Evolutionary conservation across 1,140 invertebrate species (phyloP).

Genomic region (Drosophila nannoptera): DNA sequence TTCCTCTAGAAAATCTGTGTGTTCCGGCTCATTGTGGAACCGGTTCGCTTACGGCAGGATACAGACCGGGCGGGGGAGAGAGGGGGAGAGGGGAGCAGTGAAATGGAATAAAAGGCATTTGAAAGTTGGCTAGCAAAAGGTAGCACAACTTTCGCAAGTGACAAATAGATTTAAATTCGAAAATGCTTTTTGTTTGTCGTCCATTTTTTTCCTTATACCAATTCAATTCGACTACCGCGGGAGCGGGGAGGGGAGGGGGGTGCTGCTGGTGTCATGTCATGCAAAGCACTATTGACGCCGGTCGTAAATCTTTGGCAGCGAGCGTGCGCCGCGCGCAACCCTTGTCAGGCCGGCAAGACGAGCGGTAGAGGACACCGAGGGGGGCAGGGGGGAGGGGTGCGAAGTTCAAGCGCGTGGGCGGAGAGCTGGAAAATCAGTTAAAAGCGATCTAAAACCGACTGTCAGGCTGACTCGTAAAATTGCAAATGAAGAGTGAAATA

Average conservation of each 20-base stretch:
- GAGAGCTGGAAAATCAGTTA: conserved; percentile 61
- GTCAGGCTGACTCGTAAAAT: conserved; percentile 41
- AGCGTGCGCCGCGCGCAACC: conserved; percentile 49
- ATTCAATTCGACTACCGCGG: conserved; percentile 12
- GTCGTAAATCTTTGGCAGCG: conserved; percentile 72
- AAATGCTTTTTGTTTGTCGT: conserved; percentile 64
- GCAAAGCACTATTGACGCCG: conserved; percentile 76
- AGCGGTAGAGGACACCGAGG: not conserved
- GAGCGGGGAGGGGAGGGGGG: not conserved
- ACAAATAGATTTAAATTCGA: conserved; percentile 78
- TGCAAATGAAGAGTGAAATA: conserved; percentile 11
- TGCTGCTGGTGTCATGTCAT: conserved; percentile 46
- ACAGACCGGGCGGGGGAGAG: too few relatives aligned
- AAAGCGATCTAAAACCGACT: conserved; percentile 52
- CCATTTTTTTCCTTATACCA: conserved; percentile 20
- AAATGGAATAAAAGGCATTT: conserved; percentile 2
- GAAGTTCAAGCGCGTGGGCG: conserved; percentile 20
- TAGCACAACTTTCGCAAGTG: conserved; percentile 74
- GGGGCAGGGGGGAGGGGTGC: conserved; percentile 51
- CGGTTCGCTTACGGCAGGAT: conserved; percentile 19
- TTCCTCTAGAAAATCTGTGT: conserved; percentile 28
- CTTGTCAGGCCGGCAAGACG: conserved; percentile 45
- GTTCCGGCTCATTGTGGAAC: conserved; percentile 37
- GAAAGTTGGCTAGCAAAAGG: conserved; percentile 47
- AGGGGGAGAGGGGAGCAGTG: too few relatives aligned